phyloP scores from a whole-genome alignment of 1,140 invertebrate genomes.

The Olivierus martensii region DNA sequence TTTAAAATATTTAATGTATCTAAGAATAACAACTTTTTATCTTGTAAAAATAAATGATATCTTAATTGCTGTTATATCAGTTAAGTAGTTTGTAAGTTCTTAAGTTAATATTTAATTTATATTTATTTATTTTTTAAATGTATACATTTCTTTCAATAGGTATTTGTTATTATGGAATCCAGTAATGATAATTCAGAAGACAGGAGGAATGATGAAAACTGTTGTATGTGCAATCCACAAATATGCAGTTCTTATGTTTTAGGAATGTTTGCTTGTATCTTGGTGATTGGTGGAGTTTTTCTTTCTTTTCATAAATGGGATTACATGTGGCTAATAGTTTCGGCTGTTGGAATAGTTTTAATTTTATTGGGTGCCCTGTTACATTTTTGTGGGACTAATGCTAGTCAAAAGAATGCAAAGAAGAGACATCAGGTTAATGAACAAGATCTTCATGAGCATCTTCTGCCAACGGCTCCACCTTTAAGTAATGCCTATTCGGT shows the following conservation, averaged over 20 bases:
- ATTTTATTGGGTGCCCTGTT: slow-evolving; percentile 7
- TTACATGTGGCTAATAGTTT: slow-evolving; percentile 13
- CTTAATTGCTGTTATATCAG: no score
- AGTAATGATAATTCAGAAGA: background rate
- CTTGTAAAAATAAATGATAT: no score
- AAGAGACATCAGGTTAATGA: background rate
- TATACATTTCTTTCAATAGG: no score
- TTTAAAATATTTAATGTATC: no score
- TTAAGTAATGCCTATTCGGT: slow-evolving; percentile 13
- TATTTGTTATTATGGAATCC: background rate
- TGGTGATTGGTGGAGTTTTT: slow-evolving; percentile 14
- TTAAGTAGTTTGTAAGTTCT: no score
- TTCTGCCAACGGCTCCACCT: background rate
- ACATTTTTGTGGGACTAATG: slow-evolving; percentile 4
- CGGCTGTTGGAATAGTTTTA: slow-evolving; percentile 5
- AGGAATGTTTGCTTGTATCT: slow-evolving; percentile 10
- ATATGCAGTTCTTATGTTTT: slow-evolving; percentile 9
- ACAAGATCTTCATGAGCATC: background rate
- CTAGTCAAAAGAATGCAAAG: background rate
- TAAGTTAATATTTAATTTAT: no score
- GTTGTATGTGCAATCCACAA: slow-evolving; percentile 5
- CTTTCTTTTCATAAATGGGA: slow-evolving; percentile 15
- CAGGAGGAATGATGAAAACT: background rate
- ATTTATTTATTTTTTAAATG: no score
- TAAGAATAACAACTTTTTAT: no score